Percentiles rank a stretch among this genome's conserved stretches.
Conservation (phyloP, 2,888 invertebrate species). For the Cryptus viduatorius region DNA sequence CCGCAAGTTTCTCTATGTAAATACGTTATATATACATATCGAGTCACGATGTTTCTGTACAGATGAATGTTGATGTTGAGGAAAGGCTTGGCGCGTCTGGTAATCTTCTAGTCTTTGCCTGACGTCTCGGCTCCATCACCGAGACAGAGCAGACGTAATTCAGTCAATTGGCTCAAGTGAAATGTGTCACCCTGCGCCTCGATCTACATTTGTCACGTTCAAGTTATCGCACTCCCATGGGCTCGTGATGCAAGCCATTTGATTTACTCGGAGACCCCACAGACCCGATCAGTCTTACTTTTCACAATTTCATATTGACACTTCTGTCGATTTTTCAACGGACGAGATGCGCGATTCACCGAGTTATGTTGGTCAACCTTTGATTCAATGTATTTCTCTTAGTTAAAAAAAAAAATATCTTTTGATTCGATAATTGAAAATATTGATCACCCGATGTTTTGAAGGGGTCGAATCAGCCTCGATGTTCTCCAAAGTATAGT, state of each 20-base stretch:
- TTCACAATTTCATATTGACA: conserved; percentile 20
- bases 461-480: too few species aligned
- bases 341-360: too few species aligned
- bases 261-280: background rate
- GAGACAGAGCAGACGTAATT: conserved; percentile 60
- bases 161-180: conserved; percentile 78
- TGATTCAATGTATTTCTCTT: too few species aligned
- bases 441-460: too few species aligned
- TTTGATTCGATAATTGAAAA: too few species aligned
- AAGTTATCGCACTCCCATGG: conserved; percentile 52
- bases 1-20: conserved; percentile 20
- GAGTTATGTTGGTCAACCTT: too few species aligned
- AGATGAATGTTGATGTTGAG: conserved; percentile 7
- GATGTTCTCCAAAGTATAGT: too few species aligned
- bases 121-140: conserved; percentile 28
- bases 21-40: background rate
- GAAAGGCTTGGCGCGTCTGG: conserved; percentile 27
- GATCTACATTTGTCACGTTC: conserved; percentile 66
- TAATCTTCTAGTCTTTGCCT: conserved; percentile 26
- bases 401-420: too few species aligned
- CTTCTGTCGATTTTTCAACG: background rate
- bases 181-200: conserved; percentile 70
- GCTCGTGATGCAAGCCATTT: conserved; percentile 30
- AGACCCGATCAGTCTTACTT: conserved; percentile 16
- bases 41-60: background rate